Evolutionary conservation across 1,140 invertebrate genomes (phyloP), one percentile per base, ranked within the genome.

Genomic region (Drosophila rhopaloa): DNA sequence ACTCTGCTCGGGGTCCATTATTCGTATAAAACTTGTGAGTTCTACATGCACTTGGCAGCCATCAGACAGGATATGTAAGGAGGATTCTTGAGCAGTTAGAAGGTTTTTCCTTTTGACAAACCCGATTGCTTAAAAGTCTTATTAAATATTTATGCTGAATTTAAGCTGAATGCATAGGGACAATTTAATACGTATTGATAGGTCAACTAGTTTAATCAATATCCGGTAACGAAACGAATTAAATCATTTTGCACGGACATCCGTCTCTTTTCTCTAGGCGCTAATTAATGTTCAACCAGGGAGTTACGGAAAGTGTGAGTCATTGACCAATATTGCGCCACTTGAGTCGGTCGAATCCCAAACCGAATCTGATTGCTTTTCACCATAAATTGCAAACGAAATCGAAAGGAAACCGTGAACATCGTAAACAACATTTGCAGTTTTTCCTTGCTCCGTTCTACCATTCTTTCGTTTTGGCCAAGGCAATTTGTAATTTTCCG

Each of bases 321-420:
- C 61, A 76, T 82, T 54, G 51, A 76, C 75, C 61, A 82, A 59
- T 79, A 79, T 76, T 58, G 66, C 37, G 66, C 55, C 79, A 88
- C 82, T 88, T 82, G 62, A 81, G 74, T 19, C 38, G 29, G 50
- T 4, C 13, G 35, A 35, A 32, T 13, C 62, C 60, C 60, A 7
- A n/a, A 16, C 53, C 60, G 58, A 62, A 46, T 65, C 54, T 65
- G 62, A 82, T 88, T 82, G 83, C 71, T 58, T 60, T 66, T 32
- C 32, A 56, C 73, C 84, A 89, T 88, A 88, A 88, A 88, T 88
- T 89, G 76, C 60, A 72, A 89, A 89, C 66, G 86, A 90, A 90
- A 90, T 91, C 88, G 82, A 91, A 90, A 88, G 88, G 86, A 90
- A 90, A 91, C 88, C 86, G 81, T 83, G 86, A 90, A 91, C 79